Evolutionary conservation across 2,113 vertebrate species (phyloP), one percentile per base, ranked within the genome.

Genomic region (Heliornis fulica): DNA sequence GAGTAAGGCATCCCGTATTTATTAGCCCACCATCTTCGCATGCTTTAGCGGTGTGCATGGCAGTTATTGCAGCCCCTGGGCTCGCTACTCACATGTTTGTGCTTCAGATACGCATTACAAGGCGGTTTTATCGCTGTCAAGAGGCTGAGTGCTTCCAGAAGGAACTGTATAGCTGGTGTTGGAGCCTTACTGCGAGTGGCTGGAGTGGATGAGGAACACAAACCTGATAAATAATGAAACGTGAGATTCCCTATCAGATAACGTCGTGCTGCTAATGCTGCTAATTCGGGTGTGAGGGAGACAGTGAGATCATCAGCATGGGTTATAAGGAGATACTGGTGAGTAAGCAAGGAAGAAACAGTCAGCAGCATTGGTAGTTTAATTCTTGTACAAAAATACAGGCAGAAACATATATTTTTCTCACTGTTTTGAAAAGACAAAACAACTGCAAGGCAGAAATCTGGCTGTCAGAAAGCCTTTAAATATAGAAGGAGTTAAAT

Each of bases 161-260:
- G 46, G 63, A 70, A 13, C 76, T 50, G 4, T 53, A 10, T 83
- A 13, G 2, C 83, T 76, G 43, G 43, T n/a, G 7, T 17, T 40
- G n/a, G 51, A 45, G 23, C 46, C 38, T 45, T 81, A 7, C 26
- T 69, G 76, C 57, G 22, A 34, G 40, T 56, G 45, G n/a, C 72
- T 76, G 41, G 69, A 82, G 77, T 68, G 61, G 74, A 4, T 90
- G 89, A 83, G 14, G 45, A 97, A 34, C 61, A 68, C 87, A 92
- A 92, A 89, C 26, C 89, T 68, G 41, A 78, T 93, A 87, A 92
- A 59, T 43, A 89, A 60, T 87, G 96, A 96, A 94, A 96, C 1
- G 4, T 34, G 93, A 94, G 94, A 96, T 87, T 64, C 69, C 83
- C 83, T 92, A 92, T 96, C 94, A 78, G 86, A 48, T 96, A 92